These are phyloP conservation scores for Stictonetta naevosa DNA, from an alignment of 2,113 vertebrate genomes.

Conservation along the genomic window DNA sequence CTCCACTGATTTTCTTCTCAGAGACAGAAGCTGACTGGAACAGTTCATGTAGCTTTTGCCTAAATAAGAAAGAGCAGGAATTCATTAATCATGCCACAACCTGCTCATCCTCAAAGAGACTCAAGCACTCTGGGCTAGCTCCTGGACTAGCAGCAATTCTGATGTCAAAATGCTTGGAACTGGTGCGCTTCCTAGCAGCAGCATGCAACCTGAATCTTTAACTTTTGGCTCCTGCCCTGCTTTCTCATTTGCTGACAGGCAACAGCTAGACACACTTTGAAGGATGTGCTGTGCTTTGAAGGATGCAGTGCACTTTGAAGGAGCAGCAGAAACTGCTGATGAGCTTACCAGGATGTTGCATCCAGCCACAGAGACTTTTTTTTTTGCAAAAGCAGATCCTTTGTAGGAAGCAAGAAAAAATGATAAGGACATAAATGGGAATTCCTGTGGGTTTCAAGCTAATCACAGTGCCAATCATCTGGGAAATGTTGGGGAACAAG, in stretches of 20 bases:
- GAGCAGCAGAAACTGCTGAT: background rate
- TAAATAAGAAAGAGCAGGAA: background rate
- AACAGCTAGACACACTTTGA: background rate
- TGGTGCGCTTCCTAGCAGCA: background rate
- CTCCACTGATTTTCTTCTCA: background rate
- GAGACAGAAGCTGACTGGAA: constrained; percentile 5
- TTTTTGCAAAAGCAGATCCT: background rate
- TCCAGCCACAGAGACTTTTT: background rate
- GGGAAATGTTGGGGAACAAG: constrained; percentile 15
- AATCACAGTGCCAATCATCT: background rate
- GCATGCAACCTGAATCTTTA: background rate
- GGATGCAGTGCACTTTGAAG: background rate
- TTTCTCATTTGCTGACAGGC: constrained; percentile 23
- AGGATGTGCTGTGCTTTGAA: constrained; percentile 9
- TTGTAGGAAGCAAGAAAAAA: background rate
- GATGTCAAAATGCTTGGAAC: background rate
- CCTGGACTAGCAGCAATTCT: constrained; percentile 7
- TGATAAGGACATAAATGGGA: background rate
- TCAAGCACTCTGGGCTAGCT: background rate
- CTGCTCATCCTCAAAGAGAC: background rate
- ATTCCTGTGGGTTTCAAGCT: background rate
- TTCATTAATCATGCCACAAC: constrained; percentile 28
- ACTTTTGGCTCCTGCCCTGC: background rate
- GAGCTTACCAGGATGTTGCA: background rate
- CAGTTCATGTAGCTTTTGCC: background rate